A percentile compares a stretch with the other conserved stretches of the same genome.
Conservation (phyloP, 2,888 invertebrate species). For the Ophioninae sp. region DNA sequence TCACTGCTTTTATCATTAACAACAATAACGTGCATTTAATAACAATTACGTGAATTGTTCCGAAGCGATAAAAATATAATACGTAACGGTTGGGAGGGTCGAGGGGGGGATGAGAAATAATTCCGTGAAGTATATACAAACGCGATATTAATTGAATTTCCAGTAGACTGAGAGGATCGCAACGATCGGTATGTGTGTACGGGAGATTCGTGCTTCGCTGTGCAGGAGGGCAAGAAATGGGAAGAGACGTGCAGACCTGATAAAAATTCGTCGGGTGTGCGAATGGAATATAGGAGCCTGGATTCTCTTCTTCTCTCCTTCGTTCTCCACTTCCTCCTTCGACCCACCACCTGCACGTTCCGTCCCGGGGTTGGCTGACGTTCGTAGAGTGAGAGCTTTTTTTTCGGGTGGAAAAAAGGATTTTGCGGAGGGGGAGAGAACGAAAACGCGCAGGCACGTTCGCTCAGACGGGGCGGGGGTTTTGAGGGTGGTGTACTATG, state of each 20-base stretch:
- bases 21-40: not conserved
- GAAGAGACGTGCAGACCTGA: constrained; percentile 53
- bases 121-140: constrained; percentile 44
- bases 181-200: constrained; percentile 21
- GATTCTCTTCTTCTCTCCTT: constrained; percentile 19
- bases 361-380: constrained; percentile 57
- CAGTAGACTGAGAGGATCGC: constrained; percentile 43
- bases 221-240: constrained; percentile 37
- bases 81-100: not conserved
- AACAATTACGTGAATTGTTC: constrained; percentile 21
- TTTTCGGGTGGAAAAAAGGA: constrained; percentile 64
- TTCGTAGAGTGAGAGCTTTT: constrained; percentile 43
- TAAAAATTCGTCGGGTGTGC: constrained; percentile 62
- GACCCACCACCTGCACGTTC: constrained; percentile 35
- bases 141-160: constrained; percentile 61
- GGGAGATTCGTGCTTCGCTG: constrained; percentile 26
- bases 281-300: constrained; percentile 58
- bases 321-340: constrained; percentile 31
- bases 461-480: constrained; percentile 52
- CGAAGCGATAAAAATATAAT: not conserved
- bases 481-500: constrained; percentile 24
- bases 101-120: constrained; percentile 11
- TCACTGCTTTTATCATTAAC: no score
- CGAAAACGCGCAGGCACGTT: constrained; percentile 62
- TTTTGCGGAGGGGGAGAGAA: constrained; percentile 55